Percentiles rank a stretch among this genome's conserved stretches.
phyloP scores from a whole-genome alignment of 2,113 vertebrate species.

The Leptocoma aspasia region DNA sequence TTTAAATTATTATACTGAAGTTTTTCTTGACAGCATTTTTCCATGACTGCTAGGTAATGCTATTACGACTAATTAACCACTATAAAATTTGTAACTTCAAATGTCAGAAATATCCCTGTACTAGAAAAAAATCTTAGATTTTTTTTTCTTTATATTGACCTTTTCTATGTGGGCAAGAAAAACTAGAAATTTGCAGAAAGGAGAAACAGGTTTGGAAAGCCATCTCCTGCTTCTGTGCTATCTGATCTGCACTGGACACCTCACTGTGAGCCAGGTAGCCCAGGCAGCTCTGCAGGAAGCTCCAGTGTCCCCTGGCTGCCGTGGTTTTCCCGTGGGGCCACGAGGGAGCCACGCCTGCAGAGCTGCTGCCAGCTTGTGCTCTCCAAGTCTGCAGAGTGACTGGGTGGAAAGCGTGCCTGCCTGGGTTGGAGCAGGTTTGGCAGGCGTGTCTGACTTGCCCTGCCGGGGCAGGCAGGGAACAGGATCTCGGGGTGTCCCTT shows the following conservation, averaged over 20 bases:
- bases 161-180: not conserved
- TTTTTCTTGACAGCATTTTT: not conserved
- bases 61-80: not conserved
- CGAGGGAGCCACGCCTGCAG: not conserved
- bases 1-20: not conserved
- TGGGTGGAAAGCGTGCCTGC: not conserved
- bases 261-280: not conserved
- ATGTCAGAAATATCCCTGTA: not conserved
- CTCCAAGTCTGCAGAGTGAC: not conserved
- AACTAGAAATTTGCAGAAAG: not conserved
- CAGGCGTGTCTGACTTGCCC: not conserved
- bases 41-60: not conserved
- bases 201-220: not conserved
- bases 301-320: not conserved
- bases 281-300: not conserved
- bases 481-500: not conserved
- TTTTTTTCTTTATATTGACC: not conserved
- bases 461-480: not conserved
- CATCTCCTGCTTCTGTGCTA: not conserved
- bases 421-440: not conserved
- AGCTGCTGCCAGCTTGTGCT: not conserved
- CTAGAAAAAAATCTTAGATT: not conserved
- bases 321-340: not conserved
- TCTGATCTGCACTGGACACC: not conserved
- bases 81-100: not conserved